phyloP scores from a whole-genome alignment of 2,113 vertebrate genomes.

The Varanus komodoensis region DNA sequence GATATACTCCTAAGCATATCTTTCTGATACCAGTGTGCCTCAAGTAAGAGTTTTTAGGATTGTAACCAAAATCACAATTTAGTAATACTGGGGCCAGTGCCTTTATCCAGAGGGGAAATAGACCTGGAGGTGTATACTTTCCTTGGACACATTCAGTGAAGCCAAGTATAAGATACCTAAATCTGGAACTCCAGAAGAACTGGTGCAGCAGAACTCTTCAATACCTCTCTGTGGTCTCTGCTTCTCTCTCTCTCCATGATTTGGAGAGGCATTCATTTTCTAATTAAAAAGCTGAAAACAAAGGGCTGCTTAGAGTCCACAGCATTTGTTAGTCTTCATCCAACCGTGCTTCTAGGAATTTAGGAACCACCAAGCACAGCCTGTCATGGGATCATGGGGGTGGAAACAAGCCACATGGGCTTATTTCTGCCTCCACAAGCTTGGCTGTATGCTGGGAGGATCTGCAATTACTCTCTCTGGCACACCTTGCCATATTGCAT shows the following conservation, averaged over 20 bases:
- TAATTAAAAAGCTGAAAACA: not conserved
- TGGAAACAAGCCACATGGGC: too few relatives aligned
- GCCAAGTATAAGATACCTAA: not conserved
- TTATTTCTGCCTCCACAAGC: too few relatives aligned
- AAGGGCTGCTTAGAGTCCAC: not conserved
- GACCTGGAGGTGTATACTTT: not conserved
- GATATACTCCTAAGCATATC: not conserved
- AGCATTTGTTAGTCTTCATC: not conserved
- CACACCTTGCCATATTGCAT: too few relatives aligned
- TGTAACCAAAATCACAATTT: not conserved
- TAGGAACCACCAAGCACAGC: conserved; percentile 1
- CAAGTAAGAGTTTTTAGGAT: not conserved
- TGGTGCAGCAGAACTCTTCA: not conserved
- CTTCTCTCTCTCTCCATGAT: not conserved
- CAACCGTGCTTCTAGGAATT: conserved; percentile 10
- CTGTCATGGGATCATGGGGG: too few relatives aligned
- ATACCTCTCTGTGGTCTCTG: not conserved
- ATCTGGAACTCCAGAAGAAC: too few relatives aligned
- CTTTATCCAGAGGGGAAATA: not conserved
- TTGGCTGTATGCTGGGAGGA: too few relatives aligned
- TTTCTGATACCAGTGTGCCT: not conserved
- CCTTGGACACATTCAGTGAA: not conserved
- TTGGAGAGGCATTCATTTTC: not conserved
- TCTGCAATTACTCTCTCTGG: too few relatives aligned
- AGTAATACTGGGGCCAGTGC: not conserved